Conservation (phyloP, 2,113 vertebrate genomes). For the Baryphthengus martii region DNA sequence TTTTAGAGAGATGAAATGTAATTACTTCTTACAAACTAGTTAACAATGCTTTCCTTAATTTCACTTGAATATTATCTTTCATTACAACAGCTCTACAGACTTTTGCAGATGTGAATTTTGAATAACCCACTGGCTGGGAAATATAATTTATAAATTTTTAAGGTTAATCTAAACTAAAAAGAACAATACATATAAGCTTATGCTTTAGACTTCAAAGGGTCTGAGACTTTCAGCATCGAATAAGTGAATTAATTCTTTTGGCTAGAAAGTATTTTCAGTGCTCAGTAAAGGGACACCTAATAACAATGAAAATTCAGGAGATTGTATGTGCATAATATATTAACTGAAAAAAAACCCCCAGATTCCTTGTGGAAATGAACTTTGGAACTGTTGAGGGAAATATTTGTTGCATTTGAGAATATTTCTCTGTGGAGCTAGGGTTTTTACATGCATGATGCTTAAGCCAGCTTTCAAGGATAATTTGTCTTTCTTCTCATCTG, state of each 20-base stretch:
- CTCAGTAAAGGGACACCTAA: background rate
- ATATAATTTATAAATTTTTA: background rate
- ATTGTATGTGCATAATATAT: background rate
- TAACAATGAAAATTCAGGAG: background rate
- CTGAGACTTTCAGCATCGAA: background rate
- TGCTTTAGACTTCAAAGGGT: background rate
- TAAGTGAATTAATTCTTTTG: background rate
- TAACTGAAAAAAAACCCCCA: background rate
- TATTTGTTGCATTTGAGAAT: background rate
- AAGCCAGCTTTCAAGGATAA: background rate
- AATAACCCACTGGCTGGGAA: background rate
- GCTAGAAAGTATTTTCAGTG: background rate
- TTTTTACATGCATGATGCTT: background rate
- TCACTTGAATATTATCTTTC: background rate
- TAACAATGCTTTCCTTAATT: constrained; percentile 26
- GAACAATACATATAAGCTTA: background rate
- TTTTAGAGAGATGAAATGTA: constrained; percentile 18
- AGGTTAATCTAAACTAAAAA: background rate
- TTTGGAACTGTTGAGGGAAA: background rate
- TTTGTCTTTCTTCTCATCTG: background rate
- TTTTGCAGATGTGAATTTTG: background rate
- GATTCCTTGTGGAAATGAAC: background rate
- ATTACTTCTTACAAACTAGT: background rate
- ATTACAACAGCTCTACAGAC: background rate
- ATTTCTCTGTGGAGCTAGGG: background rate